Conservation (phyloP, 2,113 vertebrate genomes). For the Nannobrachium achirus region DNA sequence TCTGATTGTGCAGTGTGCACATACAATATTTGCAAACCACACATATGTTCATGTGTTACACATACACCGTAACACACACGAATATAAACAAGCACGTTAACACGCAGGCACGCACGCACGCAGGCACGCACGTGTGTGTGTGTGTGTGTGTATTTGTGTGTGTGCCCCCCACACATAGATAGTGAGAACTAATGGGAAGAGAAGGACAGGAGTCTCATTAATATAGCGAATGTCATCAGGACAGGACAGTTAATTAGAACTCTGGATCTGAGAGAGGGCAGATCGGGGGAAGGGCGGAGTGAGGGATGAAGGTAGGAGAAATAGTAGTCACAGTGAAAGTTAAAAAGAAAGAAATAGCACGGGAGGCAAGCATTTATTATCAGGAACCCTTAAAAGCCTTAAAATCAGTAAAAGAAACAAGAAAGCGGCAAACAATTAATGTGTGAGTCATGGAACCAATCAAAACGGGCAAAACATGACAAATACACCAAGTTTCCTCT, state of each 20-base stretch:
- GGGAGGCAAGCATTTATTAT: neutral
- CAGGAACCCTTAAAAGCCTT: neutral
- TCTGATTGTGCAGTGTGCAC: too few species aligned
- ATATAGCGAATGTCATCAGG: slow-evolving; percentile 47
- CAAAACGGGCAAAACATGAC: neutral
- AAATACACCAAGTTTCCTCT: neutral
- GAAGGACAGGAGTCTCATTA: slow-evolving; percentile 45
- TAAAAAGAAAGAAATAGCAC: neutral
- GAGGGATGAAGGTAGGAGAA: slow-evolving; percentile 26
- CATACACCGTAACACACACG: too few species aligned
- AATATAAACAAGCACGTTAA: neutral
- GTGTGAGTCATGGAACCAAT: neutral
- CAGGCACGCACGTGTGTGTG: slow-evolving; percentile 2
- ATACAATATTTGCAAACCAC: too few species aligned
- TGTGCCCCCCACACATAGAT: neutral
- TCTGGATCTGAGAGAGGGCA: slow-evolving; percentile 9
- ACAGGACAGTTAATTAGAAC: slow-evolving; percentile 49
- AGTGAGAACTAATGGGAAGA: slow-evolving; percentile 25
- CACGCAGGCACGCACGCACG: neutral
- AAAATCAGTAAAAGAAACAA: neutral
- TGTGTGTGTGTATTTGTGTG: too few species aligned
- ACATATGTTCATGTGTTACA: too few species aligned
- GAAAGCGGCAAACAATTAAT: neutral
- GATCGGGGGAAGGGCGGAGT: slow-evolving; percentile 9
- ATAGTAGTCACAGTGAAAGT: slow-evolving; percentile 17